Percentiles rank a stretch among this genome's conserved stretches.
These are phyloP conservation scores for Helarctos malayanus DNA, from an alignment of 2,797 vertebrate species.

Conservation along the genomic window DNA sequence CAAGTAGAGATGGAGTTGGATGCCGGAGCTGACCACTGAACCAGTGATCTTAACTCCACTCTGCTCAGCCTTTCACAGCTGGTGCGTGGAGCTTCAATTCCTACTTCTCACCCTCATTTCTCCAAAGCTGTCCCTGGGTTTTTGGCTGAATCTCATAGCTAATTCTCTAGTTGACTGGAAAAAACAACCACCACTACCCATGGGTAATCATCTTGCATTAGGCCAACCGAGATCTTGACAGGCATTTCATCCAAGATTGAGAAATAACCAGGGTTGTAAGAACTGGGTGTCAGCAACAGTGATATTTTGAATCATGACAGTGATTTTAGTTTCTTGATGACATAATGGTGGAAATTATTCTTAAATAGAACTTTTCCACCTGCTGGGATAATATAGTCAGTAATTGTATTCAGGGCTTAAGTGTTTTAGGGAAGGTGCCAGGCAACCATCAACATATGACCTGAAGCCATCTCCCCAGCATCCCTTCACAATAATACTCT, in stretches of 20 bases:
- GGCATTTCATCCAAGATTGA: constrained; percentile 14
- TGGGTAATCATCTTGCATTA: constrained; percentile 9
- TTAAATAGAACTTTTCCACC: constrained; percentile 32
- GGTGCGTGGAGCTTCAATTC: not conserved
- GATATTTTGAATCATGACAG: constrained; percentile 45
- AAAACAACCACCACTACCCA: not conserved
- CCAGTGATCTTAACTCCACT: not conserved
- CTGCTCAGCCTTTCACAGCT: not conserved
- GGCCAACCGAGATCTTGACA: constrained; percentile 1
- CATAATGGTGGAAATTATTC: constrained; percentile 33
- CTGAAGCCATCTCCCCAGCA: not conserved
- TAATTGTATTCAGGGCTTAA: constrained; percentile 42
- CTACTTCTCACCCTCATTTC: not conserved
- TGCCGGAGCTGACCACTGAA: not conserved
- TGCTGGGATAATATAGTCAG: constrained; percentile 36
- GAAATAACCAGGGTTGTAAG: constrained; percentile 31
- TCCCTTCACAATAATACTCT: constrained; percentile 12
- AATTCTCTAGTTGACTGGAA: not conserved
- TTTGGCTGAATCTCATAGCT: constrained; percentile 13
- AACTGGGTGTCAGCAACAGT: not conserved
- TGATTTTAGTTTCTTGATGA: constrained; percentile 59
- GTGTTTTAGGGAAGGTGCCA: constrained; percentile 31
- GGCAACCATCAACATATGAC: not conserved
- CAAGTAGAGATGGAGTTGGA: not conserved
- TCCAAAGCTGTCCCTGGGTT: not conserved